Evolutionary conservation across 2,797 vertebrate species (phyloP).

Genomic region (Choloepus didactylus): DNA sequence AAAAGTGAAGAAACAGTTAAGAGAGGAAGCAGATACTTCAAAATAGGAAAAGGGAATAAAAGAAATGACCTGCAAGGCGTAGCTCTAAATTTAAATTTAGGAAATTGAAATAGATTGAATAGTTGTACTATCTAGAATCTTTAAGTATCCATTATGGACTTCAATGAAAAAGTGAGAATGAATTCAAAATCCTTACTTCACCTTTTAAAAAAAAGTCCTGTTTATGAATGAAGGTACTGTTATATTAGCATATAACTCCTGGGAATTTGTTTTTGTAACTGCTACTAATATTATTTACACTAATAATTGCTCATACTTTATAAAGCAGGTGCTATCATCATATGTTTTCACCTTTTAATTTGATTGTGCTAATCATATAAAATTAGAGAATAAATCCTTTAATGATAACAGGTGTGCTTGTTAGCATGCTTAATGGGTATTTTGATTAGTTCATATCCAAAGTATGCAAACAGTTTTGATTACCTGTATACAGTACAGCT

Average conservation of each 20-base stretch:
- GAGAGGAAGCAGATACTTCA: not conserved
- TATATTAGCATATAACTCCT: not conserved
- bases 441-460: slow-evolving; percentile 84
- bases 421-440: slow-evolving; percentile 81
- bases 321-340: slow-evolving; percentile 57
- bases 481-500: slow-evolving; percentile 78
- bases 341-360: slow-evolving; percentile 83
- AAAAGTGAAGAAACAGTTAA: not conserved
- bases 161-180: not conserved
- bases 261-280: slow-evolving; percentile 61
- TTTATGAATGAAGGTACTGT: slow-evolving; percentile 35
- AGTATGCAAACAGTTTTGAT: slow-evolving; percentile 86
- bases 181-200: not conserved
- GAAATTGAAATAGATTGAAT: not conserved
- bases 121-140: not conserved
- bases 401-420: slow-evolving; percentile 85
- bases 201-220: not conserved
- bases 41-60: not conserved
- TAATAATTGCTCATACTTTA: slow-evolving; percentile 71
- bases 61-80: not conserved
- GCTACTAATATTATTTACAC: slow-evolving; percentile 52
- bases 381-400: slow-evolving; percentile 82
- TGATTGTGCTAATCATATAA: slow-evolving; percentile 82
- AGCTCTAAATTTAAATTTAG: not conserved
- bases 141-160: not conserved